These are phyloP conservation scores for Catocala fraxini DNA, from an alignment of 2,888 invertebrate genomes.

Conservation along the genomic window DNA sequence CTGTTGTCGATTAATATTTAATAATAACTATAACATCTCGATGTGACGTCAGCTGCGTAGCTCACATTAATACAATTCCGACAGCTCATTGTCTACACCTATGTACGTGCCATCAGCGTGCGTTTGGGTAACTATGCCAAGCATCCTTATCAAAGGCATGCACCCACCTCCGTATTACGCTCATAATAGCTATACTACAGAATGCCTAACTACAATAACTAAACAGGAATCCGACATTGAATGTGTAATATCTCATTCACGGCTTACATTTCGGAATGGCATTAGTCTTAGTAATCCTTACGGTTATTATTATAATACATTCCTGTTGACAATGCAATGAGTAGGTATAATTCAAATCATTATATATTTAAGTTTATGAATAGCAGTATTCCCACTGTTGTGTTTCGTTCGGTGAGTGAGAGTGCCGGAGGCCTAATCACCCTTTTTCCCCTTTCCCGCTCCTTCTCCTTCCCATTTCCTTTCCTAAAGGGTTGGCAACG, in stretches of 20 bases:
- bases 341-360: too few species aligned
- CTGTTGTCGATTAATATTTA: constrained; percentile 1
- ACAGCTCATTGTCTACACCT: constrained; percentile 38
- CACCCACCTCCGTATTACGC: constrained; percentile 72
- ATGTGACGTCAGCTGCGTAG: constrained; percentile 21
- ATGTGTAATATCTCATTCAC: constrained; percentile 71
- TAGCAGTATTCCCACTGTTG: too few species aligned
- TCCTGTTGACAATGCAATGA: constrained; percentile 19
- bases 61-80: constrained; percentile 41
- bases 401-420: too few species aligned
- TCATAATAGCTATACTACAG: constrained; percentile 68
- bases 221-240: constrained; percentile 68
- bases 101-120: constrained; percentile 59
- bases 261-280: constrained; percentile 58
- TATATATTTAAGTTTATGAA: too few species aligned
- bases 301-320: constrained; percentile 34
- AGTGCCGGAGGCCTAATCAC: too few species aligned
- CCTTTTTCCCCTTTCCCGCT: too few species aligned
- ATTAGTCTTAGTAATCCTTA: constrained; percentile 49
- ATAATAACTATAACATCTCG: constrained; percentile 16
- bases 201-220: constrained; percentile 79
- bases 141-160: constrained; percentile 84
- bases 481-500: too few species aligned
- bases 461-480: too few species aligned
- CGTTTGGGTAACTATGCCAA: constrained; percentile 73